Base-by-base conservation (phyloP, 64 coral and sea anemone species). In the Stichodactyla mertensii region DNA sequence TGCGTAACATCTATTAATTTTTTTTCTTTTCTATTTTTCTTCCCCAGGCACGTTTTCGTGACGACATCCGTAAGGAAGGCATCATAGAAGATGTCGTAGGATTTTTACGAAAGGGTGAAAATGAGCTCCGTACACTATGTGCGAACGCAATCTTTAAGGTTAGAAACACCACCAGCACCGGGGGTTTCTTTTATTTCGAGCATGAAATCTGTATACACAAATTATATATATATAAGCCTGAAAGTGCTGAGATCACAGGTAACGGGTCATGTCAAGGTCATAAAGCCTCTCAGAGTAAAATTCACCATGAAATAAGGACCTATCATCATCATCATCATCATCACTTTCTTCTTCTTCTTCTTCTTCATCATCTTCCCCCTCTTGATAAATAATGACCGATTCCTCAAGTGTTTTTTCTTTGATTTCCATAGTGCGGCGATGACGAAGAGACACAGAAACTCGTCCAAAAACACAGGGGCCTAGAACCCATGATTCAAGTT, bases 121-220 rank as follows among this genome's bases (percentile, higher is more conserved):
- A 59, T 10, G 84, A 77, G 0, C 59, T 96, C 0, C 85, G 89
- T 24, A 93, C 94, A 5, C 54, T 93, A 0, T 96, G 94, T 88
- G 94, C 94, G 0, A 96, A 89, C 15, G 91, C 91, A 6, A 78
- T 96, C 31, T 88, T 89, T 52, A 93, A 96, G 91, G 94, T 96
- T 28, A 36, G 69, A 69, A 69, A 0, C 11, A 12, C 24, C 12
- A 74, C 10, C 69, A 74, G 27, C 56, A 45, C 36, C 36, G 3
- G 36, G 1, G 36, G 36, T 45, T 45, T 45, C 0, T 45, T 45
- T 45, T 45, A 45, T 45, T 45, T 45, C n/a, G n/a, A n/a, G n/a
- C n/a, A n/a, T n/a, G n/a, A n/a, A n/a, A n/a, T n/a, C n/a, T n/a
- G n/a, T n/a, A n/a, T n/a, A n/a, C n/a, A n/a, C n/a, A n/a, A n/a